phyloP scores from a whole-genome alignment of 2,113 vertebrate genomes.

The Scomber scombrus region DNA sequence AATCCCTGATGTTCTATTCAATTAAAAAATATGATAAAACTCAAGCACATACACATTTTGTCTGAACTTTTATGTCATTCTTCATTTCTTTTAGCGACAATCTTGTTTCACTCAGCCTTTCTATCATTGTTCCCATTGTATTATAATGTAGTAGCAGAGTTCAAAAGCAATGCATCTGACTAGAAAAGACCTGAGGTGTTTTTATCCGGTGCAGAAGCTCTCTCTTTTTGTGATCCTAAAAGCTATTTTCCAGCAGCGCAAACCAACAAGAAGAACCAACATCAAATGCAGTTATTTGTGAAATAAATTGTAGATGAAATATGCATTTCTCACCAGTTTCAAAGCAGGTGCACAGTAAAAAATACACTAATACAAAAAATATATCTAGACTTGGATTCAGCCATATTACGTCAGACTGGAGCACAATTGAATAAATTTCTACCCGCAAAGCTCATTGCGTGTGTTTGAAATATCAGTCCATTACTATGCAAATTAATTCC shows the following conservation, averaged over 20 bases:
- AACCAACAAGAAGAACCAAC: not conserved
- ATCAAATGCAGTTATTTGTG: slow-evolving; percentile 24
- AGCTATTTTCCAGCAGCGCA: slow-evolving; percentile 4
- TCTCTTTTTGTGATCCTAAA: slow-evolving; percentile 5
- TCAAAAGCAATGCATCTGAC: slow-evolving; percentile 28
- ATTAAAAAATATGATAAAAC: not conserved
- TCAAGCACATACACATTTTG: too few relatives aligned
- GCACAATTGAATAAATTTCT: slow-evolving; percentile 19
- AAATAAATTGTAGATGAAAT: not conserved
- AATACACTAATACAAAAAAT: slow-evolving; percentile 17
- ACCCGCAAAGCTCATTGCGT: slow-evolving; percentile 26
- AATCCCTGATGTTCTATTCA: not conserved
- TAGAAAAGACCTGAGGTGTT: slow-evolving; percentile 12
- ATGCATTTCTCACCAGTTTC: not conserved
- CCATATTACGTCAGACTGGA: slow-evolving; percentile 33
- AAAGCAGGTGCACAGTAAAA: slow-evolving; percentile 19
- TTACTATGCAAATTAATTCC: slow-evolving; percentile 63
- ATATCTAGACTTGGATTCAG: slow-evolving; percentile 25
- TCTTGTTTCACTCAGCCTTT: not conserved
- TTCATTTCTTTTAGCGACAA: not conserved
- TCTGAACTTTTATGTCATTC: not conserved
- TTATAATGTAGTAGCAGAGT: slow-evolving; percentile 4
- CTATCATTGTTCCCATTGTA: not conserved
- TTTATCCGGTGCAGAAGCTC: not conserved
- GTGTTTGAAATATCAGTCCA: slow-evolving; percentile 45